A percentile compares a stretch with the other conserved stretches of the same genome.
These are phyloP conservation scores for Pleuronectes platessa DNA, from an alignment of 2,113 vertebrate species.

Conservation along the genomic window DNA sequence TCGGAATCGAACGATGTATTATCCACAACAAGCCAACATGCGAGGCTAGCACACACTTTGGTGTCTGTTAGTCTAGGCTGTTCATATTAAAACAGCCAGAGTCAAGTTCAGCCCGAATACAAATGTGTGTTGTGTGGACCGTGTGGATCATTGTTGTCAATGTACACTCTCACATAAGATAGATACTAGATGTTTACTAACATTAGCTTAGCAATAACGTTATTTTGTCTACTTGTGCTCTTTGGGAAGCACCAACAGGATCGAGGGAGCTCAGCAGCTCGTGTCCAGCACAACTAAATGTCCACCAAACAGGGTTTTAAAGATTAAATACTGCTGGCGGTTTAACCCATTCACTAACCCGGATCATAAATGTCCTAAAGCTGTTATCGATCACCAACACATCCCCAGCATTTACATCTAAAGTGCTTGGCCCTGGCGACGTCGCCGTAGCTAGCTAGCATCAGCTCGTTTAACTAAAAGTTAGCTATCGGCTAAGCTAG, in stretches of 20 bases:
- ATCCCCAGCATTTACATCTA: constrained; percentile 34
- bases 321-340: background rate
- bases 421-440: constrained; percentile 62
- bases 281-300: background rate
- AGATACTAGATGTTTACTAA: background rate
- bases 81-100: background rate
- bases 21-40: constrained; percentile 14
- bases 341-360: background rate
- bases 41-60: constrained; percentile 1
- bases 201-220: background rate
- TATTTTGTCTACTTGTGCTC: constrained; percentile 12
- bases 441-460: constrained; percentile 75
- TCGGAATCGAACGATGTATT: background rate
- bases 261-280: constrained; percentile 28
- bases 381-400: background rate
- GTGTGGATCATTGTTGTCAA: background rate
- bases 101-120: background rate
- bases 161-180: too few relatives aligned
- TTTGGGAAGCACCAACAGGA: constrained; percentile 18
- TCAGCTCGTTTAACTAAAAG: constrained; percentile 68
- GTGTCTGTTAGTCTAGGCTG: constrained; percentile 1
- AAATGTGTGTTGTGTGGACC: background rate
- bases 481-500: constrained; percentile 78
- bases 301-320: background rate
- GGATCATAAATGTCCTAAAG: background rate